Evolutionary conservation across 2,797 vertebrate species (phyloP).

Genomic region (Anguilla pacifica): DNA sequence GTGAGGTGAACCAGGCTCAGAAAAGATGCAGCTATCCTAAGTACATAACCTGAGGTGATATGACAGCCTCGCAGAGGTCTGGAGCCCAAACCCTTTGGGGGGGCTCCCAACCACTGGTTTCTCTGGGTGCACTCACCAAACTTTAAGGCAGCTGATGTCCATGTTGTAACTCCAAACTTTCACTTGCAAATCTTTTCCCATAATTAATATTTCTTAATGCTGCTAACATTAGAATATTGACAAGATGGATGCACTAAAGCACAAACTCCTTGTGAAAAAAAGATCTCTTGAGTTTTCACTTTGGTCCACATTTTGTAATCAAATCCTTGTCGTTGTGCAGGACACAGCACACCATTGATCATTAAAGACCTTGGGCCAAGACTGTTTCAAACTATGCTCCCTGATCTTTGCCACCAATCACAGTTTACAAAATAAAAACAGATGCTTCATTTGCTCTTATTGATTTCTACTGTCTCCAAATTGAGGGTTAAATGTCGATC

Average conservation of each 20-base stretch:
- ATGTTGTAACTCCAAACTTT: neutral
- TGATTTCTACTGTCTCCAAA: constrained; percentile 3
- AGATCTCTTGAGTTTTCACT: neutral
- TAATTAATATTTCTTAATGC: neutral
- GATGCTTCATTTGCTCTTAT: constrained; percentile 7
- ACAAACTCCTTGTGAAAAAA: neutral
- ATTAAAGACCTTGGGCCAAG: neutral
- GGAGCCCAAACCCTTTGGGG: neutral
- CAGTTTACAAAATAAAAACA: constrained; percentile 24
- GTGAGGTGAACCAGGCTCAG: neutral
- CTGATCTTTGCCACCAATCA: neutral
- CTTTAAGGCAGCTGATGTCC: neutral
- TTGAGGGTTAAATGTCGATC: neutral
- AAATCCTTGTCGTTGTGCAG: neutral
- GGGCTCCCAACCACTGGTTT: neutral
- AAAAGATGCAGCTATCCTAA: neutral
- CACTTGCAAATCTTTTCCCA: neutral
- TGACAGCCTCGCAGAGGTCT: neutral
- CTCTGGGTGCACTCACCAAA: neutral
- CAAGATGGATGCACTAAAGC: neutral
- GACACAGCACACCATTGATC: neutral
- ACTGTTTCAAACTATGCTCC: neutral
- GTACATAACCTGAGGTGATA: neutral
- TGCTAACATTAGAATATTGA: neutral
- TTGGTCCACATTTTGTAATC: neutral